These are phyloP conservation scores for Apantesis nais DNA, from an alignment of 2,888 invertebrate species.

Conservation along the genomic window DNA sequence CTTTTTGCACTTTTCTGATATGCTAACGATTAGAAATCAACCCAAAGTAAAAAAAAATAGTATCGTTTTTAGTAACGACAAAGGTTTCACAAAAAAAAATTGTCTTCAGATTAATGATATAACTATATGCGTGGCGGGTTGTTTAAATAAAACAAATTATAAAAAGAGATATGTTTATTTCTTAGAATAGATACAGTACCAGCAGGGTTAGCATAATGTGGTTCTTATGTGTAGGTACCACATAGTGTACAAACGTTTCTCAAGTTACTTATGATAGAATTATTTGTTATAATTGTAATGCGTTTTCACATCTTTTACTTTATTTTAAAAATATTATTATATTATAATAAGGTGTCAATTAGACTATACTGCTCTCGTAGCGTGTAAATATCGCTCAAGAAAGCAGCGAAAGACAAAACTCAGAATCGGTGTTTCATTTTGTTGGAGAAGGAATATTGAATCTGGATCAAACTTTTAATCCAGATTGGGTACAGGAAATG, in stretches of 20 bases:
- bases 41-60: too few species aligned
- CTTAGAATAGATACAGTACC: background rate
- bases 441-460: background rate
- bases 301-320: background rate
- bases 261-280: background rate
- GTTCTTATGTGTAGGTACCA: background rate
- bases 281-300: background rate
- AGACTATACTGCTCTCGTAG: background rate
- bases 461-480: background rate
- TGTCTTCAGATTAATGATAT: background rate
- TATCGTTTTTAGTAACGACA: too few species aligned
- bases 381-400: background rate
- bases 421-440: background rate
- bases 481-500: background rate
- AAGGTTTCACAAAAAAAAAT: background rate
- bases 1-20: too few species aligned
- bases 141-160: background rate
- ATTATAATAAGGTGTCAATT: background rate
- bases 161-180: background rate
- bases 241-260: background rate
- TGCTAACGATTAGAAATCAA: too few species aligned
- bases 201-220: background rate
- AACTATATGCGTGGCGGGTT: background rate
- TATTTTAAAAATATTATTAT: background rate
- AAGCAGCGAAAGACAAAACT: background rate